Conservation (phyloP, 2,113 vertebrate genomes). For the Macrotus californicus region DNA sequence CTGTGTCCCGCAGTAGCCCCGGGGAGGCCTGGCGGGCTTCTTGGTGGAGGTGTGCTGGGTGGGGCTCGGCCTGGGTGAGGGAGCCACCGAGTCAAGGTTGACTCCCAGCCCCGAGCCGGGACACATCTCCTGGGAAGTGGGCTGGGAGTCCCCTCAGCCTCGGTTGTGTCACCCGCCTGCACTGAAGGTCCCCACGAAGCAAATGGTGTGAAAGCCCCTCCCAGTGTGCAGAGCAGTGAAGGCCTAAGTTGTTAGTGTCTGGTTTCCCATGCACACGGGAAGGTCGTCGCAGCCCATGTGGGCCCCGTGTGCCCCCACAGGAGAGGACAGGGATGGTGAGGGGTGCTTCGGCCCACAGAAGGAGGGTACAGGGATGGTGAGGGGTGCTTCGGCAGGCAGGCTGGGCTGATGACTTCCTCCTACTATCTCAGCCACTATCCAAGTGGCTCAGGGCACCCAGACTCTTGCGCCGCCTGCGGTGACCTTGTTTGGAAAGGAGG, state of each 20-base stretch:
- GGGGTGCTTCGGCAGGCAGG: accelerated
- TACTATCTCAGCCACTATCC: accelerated
- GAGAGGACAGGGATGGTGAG: not conserved
- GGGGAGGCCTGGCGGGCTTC: not conserved
- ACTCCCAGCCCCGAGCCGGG: not conserved
- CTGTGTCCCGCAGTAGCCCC: not conserved
- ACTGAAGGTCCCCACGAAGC: accelerated
- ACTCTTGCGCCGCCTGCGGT: not conserved
- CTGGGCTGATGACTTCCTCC: no score
- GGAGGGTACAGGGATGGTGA: accelerated
- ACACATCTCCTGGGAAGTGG: accelerated
- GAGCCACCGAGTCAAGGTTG: accelerated
- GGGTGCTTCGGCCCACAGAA: accelerated
- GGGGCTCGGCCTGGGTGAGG: no score
- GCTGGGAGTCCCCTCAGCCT: not conserved
- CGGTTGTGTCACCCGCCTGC: accelerated
- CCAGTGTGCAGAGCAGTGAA: accelerated
- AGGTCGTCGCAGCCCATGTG: accelerated
- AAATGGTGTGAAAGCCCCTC: accelerated
- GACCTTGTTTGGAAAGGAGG: not conserved
- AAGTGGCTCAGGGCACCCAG: accelerated
- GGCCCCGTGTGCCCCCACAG: not conserved
- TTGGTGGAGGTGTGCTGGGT: accelerated
- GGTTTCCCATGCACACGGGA: accelerated
- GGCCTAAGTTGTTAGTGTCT: accelerated